A percentile compares a stretch with the other conserved stretches of the same genome.
These are phyloP conservation scores for Volucella inanis DNA, from an alignment of 2,888 invertebrate species.

Conservation along the genomic window DNA sequence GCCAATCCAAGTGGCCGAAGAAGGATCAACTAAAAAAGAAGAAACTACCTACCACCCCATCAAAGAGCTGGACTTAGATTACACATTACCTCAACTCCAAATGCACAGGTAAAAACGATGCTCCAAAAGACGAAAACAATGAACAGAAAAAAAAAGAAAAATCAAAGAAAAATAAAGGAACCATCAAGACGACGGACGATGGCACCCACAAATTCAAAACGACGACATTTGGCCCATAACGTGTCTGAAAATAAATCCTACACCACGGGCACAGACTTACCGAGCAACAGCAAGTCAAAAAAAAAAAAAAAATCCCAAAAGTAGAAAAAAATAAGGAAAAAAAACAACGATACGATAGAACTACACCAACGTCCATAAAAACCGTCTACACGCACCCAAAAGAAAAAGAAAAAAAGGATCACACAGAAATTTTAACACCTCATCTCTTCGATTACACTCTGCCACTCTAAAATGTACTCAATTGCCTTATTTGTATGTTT, in stretches of 20 bases:
- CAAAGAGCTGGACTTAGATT: not conserved
- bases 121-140: constrained; percentile 36
- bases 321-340: constrained; percentile 11
- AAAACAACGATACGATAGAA: constrained; percentile 40
- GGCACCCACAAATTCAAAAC: constrained; percentile 46
- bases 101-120: constrained; percentile 49
- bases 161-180: constrained; percentile 9
- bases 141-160: not conserved
- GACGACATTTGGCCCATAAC: constrained; percentile 60
- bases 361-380: constrained; percentile 71
- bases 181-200: constrained; percentile 39
- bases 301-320: not conserved
- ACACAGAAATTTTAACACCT: constrained; percentile 74
- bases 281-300: constrained; percentile 46
- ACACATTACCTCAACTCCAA: constrained; percentile 41
- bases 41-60: not conserved
- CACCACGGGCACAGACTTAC: constrained; percentile 26
- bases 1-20: not conserved
- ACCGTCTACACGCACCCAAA: constrained; percentile 73
- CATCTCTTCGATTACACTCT: constrained; percentile 74
- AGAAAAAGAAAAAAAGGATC: constrained; percentile 55
- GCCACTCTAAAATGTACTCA: constrained; percentile 71
- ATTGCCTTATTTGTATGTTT: constrained; percentile 67
- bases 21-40: not conserved
- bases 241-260: constrained; percentile 68